Evolutionary conservation across 2,797 vertebrate genomes (phyloP), one percentile per base, ranked within the genome.

Genomic region (Typhlichthys eigenmanni): DNA sequence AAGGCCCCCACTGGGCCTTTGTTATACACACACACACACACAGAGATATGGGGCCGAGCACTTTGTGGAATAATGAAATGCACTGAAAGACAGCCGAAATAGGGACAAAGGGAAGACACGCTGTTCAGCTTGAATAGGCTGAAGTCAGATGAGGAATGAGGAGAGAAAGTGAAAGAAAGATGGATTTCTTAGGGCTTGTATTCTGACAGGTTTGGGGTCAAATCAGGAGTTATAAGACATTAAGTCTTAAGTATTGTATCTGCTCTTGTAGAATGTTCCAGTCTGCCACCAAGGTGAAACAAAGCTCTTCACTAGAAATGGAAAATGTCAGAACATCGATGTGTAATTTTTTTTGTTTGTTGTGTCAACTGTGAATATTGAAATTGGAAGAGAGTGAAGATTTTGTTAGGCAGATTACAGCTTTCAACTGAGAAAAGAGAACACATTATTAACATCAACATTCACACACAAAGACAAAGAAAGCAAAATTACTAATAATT

Each of bases 1-100:
- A 78, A 66, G 53, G 66, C 32, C 69, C 76, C 80, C 65, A 59
- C 66, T 16, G 73, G 58, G 74, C 66, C 74, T 82, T 87, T 84
- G 76, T 78, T 68, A 47, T 71, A 57, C 62, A 62, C 60, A 72
- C 66, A 65, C 57, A 38, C 24, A 38, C 32, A 38, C 61, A 64
- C 59, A 69, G 66, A 64, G 55, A 75, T 77, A 79, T 67, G 74
- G 65, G 79, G 48, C 2, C 7, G 29, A 71, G 69, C 61, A 69
- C 51, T 2, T 2, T 24, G 47, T 66, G 71, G 71, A 32, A 62
- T 76, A 69, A 74, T 65, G 77, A 85, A 81, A 75, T 7, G 52
- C 79, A 73, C 80, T 78, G 71, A 86, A 75, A 78, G 68, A 61
- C 64, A 48, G 58, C 48, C 10, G 1, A 69, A 9, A 13, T 13